Percentiles rank a stretch among this genome's conserved stretches.
These are phyloP conservation scores for Zaprionus taronus DNA, from an alignment of 1,140 invertebrate species.

Conservation along the genomic window DNA sequence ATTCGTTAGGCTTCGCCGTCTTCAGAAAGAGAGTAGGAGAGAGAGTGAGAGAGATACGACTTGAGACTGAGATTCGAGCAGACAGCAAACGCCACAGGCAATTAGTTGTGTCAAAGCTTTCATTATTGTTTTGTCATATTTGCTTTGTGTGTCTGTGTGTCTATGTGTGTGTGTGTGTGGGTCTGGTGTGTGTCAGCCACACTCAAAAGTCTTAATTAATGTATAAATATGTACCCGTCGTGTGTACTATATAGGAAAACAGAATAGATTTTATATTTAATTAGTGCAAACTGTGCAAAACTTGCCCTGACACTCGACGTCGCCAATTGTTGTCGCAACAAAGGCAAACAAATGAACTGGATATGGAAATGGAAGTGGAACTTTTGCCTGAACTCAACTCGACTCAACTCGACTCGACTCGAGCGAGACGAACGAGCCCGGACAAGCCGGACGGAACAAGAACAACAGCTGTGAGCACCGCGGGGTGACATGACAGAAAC, in stretches of 20 bases:
- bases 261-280: constrained; percentile 82
- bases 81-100: constrained; percentile 79
- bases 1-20: constrained; percentile 57
- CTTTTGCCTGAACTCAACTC: constrained; percentile 37
- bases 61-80: constrained; percentile 59
- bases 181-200: constrained; percentile 60
- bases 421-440: constrained; percentile 3
- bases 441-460: constrained; percentile 1
- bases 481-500: constrained; percentile 37
- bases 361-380: constrained; percentile 54
- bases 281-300: constrained; percentile 60
- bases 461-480: constrained; percentile 45
- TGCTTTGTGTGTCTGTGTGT: constrained; percentile 54
- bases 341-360: constrained; percentile 76
- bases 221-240: constrained; percentile 66
- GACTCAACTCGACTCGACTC: constrained; percentile 22
- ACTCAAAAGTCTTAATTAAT: constrained; percentile 81
- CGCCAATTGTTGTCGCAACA: constrained; percentile 77
- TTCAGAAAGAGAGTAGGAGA: background rate
- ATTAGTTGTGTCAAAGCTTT: constrained; percentile 83
- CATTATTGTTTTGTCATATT: constrained; percentile 83
- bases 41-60: background rate
- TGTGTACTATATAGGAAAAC: constrained; percentile 50
- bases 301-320: constrained; percentile 62
- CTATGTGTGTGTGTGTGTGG: constrained; percentile 18